These are phyloP conservation scores for Diachrysia chrysitis DNA, from an alignment of 2,888 invertebrate genomes.

Conservation along the genomic window DNA sequence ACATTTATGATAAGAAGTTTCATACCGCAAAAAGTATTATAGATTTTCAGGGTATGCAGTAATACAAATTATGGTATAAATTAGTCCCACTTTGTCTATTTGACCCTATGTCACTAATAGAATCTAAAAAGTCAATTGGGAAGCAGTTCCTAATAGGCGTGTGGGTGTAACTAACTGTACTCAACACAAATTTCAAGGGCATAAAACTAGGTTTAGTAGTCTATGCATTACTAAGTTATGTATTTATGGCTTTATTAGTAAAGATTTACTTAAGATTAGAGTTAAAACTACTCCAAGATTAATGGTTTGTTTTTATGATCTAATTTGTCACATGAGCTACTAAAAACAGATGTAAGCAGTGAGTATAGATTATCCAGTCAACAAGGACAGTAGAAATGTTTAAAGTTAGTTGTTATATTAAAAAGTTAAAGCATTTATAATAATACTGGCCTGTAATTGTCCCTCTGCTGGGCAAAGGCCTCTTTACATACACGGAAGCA, in stretches of 20 bases:
- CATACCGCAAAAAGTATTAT: too few relatives aligned
- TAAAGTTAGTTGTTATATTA: not conserved
- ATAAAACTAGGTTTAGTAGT: not conserved
- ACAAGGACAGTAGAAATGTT: not conserved
- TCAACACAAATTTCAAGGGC: conserved; percentile 11
- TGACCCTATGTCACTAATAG: conserved; percentile 28
- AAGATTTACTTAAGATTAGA: not conserved
- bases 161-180: not conserved
- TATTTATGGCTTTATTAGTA: not conserved
- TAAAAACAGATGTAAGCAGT: not conserved
- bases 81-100: conserved; percentile 30
- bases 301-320: not conserved
- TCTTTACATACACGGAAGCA: too few relatives aligned
- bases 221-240: not conserved
- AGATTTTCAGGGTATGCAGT: too few relatives aligned
- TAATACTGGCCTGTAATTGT: too few relatives aligned
- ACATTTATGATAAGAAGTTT: too few relatives aligned
- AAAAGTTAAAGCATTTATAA: too few relatives aligned
- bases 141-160: conserved; percentile 5
- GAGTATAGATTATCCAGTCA: not conserved
- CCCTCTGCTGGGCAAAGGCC: too few relatives aligned
- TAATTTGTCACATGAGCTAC: conserved; percentile 3
- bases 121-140: conserved; percentile 14
- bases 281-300: not conserved
- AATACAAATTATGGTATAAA: conserved; percentile 15